phyloP scores from a whole-genome alignment of 1,140 invertebrate genomes.

The Dendroctonus valens region DNA sequence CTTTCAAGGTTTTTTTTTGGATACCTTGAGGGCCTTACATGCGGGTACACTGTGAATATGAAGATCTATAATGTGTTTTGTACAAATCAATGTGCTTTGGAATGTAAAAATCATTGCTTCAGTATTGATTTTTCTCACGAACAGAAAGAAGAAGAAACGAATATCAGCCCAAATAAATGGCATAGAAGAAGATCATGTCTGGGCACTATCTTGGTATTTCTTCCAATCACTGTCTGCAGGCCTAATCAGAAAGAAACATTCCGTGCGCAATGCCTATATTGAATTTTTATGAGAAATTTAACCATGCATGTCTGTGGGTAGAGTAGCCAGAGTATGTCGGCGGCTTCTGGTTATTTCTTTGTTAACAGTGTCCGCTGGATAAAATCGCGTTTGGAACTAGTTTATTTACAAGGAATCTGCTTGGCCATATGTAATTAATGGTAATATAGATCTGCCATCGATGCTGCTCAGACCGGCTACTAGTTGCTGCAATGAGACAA shows the following conservation, averaged over 20 bases:
- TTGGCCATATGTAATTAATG: slow-evolving; percentile 29
- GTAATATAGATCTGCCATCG: slow-evolving; percentile 28
- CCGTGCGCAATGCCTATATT: background rate
- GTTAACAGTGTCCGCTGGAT: slow-evolving; percentile 2
- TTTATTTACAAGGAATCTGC: slow-evolving; percentile 27
- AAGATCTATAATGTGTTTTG: too few species aligned
- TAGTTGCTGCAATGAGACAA: slow-evolving; percentile 1
- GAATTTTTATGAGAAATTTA: background rate
- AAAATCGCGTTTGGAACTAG: slow-evolving; percentile 27
- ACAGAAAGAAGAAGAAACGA: too few species aligned
- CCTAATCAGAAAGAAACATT: background rate
- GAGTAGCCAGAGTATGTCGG: background rate
- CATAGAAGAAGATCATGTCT: too few species aligned
- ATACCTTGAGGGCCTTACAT: too few species aligned
- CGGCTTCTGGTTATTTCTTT: background rate
- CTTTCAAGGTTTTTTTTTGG: too few species aligned
- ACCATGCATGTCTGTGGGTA: background rate
- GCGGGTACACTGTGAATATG: too few species aligned
- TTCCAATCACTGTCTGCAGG: background rate
- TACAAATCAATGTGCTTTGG: too few species aligned
- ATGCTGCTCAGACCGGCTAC: slow-evolving; percentile 14
- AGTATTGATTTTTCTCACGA: too few species aligned
- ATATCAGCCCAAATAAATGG: too few species aligned
- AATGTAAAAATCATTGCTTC: too few species aligned
- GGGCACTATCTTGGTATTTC: too few species aligned